Evolutionary conservation across 2,113 vertebrate genomes (phyloP), one percentile per base, ranked within the genome.

Genomic region (Sprattus sprattus): DNA sequence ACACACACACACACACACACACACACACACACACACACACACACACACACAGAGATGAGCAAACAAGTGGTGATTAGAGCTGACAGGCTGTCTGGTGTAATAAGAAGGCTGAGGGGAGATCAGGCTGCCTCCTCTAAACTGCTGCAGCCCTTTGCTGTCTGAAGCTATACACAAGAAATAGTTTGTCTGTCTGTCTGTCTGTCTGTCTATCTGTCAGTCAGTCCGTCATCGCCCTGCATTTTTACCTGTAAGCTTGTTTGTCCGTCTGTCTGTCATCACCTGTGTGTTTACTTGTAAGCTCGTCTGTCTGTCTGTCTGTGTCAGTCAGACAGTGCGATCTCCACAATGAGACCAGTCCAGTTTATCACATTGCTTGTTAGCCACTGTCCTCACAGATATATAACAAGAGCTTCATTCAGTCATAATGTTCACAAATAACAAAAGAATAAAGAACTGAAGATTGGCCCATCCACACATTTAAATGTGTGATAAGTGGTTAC

Each of bases 31-130:
- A 75, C 57, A 83, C 45, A 25, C 81, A 25, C 45, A 49, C 60
- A 83, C 25, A 39, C 52, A 81, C 25, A n/a, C 81, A 82, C 81
- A 82, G 15, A 47, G 54, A 32, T 60, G 47, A 6, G 4, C 81
- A 88, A 15, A 28, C 85, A 80, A 49, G 85, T 87, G 82, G 82
- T 18, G 45, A 85, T 86, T 82, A 89, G 39, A 85, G n/a, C 28
- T 46, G 49, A 85, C 82, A 82, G 75, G 83, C 86, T 82, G 87
- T 86, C 85, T 60, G 6, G 78, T 45, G 83, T 83, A 78, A 78
- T 47, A 82, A 71, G 44, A n/a, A n/a, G 60, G 60, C 25, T 25
- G n/a, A 25, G 60, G 60, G n/a, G 25, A 67, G 60, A 67, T 28
- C 22, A 25, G 60, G 20, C 60, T 25, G n/a, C 60, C 8, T 25